These are phyloP conservation scores for Trididemnum nubilum DNA, from an alignment of 23 tunicate genomes.

Conservation along the genomic window DNA sequence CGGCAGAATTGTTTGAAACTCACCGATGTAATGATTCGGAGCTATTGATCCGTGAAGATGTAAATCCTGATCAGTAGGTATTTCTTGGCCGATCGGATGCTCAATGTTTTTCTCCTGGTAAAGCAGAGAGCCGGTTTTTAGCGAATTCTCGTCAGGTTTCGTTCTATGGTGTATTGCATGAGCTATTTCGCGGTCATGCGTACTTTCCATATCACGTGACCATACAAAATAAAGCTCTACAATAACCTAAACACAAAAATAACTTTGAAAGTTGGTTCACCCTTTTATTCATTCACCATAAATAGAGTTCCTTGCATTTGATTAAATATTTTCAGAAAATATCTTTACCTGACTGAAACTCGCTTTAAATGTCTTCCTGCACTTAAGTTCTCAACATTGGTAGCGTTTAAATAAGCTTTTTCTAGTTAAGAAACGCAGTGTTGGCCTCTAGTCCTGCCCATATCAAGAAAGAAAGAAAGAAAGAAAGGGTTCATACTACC, in stretches of 20 bases:
- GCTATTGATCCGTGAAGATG: not conserved
- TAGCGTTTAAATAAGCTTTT: no score
- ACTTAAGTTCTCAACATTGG: no score
- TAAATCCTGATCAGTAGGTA: not conserved
- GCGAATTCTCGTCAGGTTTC: constrained; percentile 1
- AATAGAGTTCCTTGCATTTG: no score
- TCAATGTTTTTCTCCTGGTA: not conserved
- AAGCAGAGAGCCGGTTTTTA: not conserved
- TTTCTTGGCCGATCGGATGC: not conserved
- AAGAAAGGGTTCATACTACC: no score
- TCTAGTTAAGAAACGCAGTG: no score
- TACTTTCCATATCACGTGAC: constrained; percentile 41
- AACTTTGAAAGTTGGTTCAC: no score
- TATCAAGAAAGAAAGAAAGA: no score
- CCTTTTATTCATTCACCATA: no score
- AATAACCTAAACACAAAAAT: not conserved
- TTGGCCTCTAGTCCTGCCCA: no score
- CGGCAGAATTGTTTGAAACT: not conserved
- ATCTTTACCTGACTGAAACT: no score
- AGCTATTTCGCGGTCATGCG: constrained; percentile 20
- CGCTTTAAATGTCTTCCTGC: no score
- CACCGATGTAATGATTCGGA: not conserved
- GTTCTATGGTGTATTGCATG: constrained; percentile 16
- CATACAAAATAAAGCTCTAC: not conserved
- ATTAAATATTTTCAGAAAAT: no score